phyloP scores from a whole-genome alignment of 2,113 vertebrate species.

The Phyllostomus discolor region DNA sequence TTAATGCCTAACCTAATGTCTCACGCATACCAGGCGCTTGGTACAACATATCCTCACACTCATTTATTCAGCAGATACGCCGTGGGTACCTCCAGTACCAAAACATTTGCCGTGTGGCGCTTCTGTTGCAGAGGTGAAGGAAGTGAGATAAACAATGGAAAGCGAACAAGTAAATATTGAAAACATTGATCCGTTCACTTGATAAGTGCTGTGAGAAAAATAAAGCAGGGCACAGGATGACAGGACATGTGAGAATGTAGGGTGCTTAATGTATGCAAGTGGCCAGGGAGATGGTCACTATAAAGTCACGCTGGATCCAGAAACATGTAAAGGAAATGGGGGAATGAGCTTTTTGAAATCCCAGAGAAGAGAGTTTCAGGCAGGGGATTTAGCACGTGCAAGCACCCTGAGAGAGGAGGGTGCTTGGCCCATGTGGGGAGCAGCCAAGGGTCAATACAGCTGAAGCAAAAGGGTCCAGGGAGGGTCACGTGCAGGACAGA shows the following conservation, averaged over 20 bases:
- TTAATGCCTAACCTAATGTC: background rate
- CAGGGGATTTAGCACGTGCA: rapidly evolving
- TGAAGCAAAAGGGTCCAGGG: background rate
- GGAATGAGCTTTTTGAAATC: background rate
- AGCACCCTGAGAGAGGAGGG: background rate
- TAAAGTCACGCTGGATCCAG: background rate
- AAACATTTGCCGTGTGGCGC: background rate
- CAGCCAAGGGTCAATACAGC: background rate
- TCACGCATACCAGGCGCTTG: background rate
- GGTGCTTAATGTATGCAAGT: background rate
- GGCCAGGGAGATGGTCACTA: background rate
- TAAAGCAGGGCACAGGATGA: background rate
- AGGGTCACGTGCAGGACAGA: rapidly evolving
- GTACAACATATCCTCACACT: background rate
- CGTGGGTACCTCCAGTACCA: background rate
- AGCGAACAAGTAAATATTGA: background rate
- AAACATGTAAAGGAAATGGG: background rate
- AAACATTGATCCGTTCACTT: background rate
- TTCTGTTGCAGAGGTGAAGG: background rate
- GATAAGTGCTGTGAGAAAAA: background rate
- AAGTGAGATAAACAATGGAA: background rate
- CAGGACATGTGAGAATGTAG: background rate
- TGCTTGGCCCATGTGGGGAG: background rate
- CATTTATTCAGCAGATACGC: background rate
- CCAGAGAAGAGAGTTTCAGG: background rate